A percentile compares a stretch with the other conserved stretches of the same genome.
phyloP scores from a whole-genome alignment of 2,888 invertebrate genomes.

The Lomographa bimaculata region DNA sequence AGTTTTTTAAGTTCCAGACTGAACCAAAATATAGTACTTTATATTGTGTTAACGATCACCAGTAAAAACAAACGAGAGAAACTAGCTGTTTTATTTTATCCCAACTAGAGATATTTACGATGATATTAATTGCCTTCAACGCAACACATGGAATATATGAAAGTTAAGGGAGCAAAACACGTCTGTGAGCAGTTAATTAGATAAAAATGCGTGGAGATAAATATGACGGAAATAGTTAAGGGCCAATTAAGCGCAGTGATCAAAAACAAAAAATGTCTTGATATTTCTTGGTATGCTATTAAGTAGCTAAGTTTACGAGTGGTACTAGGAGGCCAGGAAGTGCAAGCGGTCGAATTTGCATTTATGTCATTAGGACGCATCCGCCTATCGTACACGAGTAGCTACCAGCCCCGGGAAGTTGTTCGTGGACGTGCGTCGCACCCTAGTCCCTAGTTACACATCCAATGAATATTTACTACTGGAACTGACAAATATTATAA shows the following conservation, averaged over 20 bases:
- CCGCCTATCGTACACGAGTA: constrained; percentile 44
- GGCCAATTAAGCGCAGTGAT: constrained; percentile 52
- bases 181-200: constrained; percentile 54
- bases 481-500: too few species aligned
- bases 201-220: constrained; percentile 46
- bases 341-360: constrained; percentile 74
- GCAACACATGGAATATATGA: constrained; percentile 38
- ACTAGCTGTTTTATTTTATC: constrained; percentile 41
- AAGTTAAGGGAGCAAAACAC: constrained; percentile 38
- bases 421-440: constrained; percentile 17
- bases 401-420: constrained; percentile 19
- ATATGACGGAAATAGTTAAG: constrained; percentile 53
- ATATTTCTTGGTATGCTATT: constrained; percentile 38
- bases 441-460: constrained; percentile 5
- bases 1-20: constrained; percentile 80
- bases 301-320: constrained; percentile 24
- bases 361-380: constrained; percentile 73
- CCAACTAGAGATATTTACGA: constrained; percentile 31
- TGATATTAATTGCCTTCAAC: constrained; percentile 20
- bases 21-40: constrained; percentile 80
- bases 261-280: constrained; percentile 43
- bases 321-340: constrained; percentile 58
- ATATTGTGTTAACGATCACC: constrained; percentile 74
- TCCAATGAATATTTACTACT: too few species aligned
- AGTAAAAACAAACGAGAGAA: constrained; percentile 67